Evolutionary conservation across 2,888 invertebrate species (phyloP).

Genomic region (Diadegma fenestrale): DNA sequence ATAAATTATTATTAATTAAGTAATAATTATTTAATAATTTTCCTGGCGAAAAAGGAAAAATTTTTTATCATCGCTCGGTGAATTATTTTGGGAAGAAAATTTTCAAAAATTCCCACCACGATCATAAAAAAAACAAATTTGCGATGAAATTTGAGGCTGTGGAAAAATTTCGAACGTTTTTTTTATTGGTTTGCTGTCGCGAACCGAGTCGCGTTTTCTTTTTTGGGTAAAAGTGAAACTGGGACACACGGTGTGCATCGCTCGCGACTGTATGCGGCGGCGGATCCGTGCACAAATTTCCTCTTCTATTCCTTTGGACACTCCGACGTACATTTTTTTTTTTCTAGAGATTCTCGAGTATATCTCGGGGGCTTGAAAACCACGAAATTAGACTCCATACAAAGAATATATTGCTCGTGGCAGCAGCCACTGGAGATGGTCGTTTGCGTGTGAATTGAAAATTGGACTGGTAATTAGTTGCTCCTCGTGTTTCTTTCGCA

Average conservation of each 20-base stretch:
- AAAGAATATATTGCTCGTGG: slow-evolving; percentile 13
- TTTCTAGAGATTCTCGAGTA: slow-evolving; percentile 10
- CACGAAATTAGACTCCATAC: slow-evolving; percentile 3
- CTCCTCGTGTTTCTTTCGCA: background rate
- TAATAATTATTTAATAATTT: no score
- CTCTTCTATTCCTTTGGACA: slow-evolving; percentile 14
- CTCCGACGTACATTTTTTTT: background rate
- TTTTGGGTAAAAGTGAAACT: background rate
- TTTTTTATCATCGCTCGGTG: no score
- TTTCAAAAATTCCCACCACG: no score
- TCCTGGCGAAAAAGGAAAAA: no score
- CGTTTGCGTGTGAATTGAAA: background rate
- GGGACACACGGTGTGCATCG: background rate
- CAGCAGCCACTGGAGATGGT: background rate
- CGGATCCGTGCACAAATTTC: slow-evolving; percentile 1
- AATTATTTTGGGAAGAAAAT: no score
- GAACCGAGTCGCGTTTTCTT: no score
- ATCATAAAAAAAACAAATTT: no score
- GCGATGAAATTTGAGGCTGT: no score
- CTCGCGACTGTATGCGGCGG: no score
- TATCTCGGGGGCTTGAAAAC: slow-evolving; percentile 11
- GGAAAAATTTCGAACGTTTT: no score
- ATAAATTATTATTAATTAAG: no score
- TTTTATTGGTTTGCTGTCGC: no score
- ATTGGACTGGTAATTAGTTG: background rate